phyloP scores from a whole-genome alignment of 2,113 vertebrate species.

The Vidua macroura region DNA sequence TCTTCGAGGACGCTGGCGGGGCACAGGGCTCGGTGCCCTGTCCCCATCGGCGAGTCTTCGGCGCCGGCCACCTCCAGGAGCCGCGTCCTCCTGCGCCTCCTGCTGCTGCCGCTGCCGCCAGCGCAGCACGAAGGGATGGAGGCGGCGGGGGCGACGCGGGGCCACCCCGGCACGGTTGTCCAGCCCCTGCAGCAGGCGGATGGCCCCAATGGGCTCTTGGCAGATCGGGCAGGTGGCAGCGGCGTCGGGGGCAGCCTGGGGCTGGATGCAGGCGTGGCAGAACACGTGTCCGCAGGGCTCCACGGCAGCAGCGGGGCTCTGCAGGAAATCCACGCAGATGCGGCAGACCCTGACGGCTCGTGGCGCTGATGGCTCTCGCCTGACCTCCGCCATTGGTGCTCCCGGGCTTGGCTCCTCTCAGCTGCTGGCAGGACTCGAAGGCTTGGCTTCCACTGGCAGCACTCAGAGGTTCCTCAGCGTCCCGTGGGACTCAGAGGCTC shows the following conservation, averaged over 20 bases:
- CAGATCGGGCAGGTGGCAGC: neutral
- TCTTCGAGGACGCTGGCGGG: neutral
- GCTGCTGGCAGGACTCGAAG: neutral
- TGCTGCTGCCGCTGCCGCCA: neutral
- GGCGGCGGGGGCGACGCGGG: neutral
- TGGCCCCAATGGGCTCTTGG: neutral
- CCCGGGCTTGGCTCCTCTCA: neutral
- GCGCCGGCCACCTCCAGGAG: neutral
- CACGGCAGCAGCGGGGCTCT: neutral
- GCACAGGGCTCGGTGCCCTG: neutral
- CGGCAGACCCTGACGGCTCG: neutral
- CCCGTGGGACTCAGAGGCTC: too few relatives aligned
- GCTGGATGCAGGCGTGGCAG: neutral
- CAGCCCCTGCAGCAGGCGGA: neutral
- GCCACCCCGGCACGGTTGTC: accelerated
- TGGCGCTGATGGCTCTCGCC: accelerated
- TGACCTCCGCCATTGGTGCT: neutral
- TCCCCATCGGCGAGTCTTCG: neutral
- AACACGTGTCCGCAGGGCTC: neutral
- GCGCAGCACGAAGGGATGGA: neutral
- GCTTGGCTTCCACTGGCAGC: neutral
- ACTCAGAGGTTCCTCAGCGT: neutral
- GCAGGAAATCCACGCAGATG: neutral
- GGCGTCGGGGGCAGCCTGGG: neutral
- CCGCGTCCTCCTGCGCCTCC: neutral